Conservation (phyloP, 2,113 vertebrate genomes). For the Tetrao urogallus region DNA sequence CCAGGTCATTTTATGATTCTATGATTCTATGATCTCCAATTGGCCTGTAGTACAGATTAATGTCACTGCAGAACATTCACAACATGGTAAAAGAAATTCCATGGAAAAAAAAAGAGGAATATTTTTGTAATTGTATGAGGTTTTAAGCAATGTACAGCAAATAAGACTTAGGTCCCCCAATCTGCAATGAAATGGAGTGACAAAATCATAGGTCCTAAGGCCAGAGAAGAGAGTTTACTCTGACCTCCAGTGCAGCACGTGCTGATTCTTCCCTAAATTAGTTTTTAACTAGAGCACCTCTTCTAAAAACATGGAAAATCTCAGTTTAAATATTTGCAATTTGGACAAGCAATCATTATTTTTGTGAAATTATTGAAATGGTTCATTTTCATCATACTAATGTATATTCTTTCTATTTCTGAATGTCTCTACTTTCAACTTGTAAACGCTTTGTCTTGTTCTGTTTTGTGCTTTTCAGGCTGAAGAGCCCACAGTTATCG, state of each 20-base stretch:
- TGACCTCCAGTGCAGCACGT: background rate
- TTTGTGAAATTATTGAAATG: background rate
- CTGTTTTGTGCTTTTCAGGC: constrained; percentile 16
- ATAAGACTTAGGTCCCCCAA: background rate
- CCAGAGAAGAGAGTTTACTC: background rate
- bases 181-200: background rate
- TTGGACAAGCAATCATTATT: background rate
- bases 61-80: background rate
- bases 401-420: background rate
- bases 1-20: no score
- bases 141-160: background rate
- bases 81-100: background rate
- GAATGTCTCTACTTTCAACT: background rate
- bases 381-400: background rate
- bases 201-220: background rate
- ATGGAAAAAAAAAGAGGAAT: background rate
- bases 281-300: background rate
- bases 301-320: constrained; percentile 3
- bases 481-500: background rate
- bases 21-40: background rate
- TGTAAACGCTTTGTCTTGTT: background rate
- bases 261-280: background rate
- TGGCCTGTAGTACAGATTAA: background rate
- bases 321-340: background rate
- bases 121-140: background rate